These are phyloP conservation scores for Macrocentrus cingulum DNA, from an alignment of 1,140 invertebrate species.

Conservation along the genomic window DNA sequence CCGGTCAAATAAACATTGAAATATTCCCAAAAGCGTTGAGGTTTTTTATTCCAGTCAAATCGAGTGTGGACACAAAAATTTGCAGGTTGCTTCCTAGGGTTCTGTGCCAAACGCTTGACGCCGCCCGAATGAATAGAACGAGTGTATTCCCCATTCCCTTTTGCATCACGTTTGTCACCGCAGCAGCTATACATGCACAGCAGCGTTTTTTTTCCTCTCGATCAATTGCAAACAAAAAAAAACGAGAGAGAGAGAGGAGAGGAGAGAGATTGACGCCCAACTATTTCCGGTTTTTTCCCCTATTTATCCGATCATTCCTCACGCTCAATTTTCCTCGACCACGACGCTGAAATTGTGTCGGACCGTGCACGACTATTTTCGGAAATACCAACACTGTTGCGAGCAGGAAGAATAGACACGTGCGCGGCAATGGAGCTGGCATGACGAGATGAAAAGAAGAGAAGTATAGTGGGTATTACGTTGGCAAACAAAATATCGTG, in stretches of 20 bases:
- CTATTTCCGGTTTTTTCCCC: constrained; percentile 7
- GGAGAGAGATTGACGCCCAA: not conserved
- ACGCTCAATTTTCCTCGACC: constrained; percentile 5
- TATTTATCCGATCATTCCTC: constrained; percentile 1
- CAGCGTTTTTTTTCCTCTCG: not conserved
- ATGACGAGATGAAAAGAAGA: constrained; percentile 10
- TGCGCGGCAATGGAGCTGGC: constrained; percentile 14
- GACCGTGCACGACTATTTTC: not conserved
- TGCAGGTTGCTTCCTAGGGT: no score
- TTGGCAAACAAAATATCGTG: constrained; percentile 55
- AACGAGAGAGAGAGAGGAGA: no score
- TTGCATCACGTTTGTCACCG: constrained; percentile 1
- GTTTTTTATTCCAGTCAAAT: no score
- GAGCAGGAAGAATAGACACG: constrained; percentile 12
- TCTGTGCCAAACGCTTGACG: no score
- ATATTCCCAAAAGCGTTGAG: no score
- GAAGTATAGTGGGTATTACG: constrained; percentile 38
- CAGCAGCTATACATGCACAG: constrained; percentile 6
- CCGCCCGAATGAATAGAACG: not conserved
- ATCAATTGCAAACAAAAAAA: constrained; percentile 15
- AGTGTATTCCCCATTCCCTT: not conserved
- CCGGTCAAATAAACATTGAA: no score
- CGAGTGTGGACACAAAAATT: no score
- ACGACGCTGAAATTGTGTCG: not conserved
- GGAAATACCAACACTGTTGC: not conserved